A percentile compares a stretch with the other conserved stretches of the same genome.
Evolutionary conservation across 2,888 invertebrate genomes (phyloP).

Genomic region (Lasioglossum morio): DNA sequence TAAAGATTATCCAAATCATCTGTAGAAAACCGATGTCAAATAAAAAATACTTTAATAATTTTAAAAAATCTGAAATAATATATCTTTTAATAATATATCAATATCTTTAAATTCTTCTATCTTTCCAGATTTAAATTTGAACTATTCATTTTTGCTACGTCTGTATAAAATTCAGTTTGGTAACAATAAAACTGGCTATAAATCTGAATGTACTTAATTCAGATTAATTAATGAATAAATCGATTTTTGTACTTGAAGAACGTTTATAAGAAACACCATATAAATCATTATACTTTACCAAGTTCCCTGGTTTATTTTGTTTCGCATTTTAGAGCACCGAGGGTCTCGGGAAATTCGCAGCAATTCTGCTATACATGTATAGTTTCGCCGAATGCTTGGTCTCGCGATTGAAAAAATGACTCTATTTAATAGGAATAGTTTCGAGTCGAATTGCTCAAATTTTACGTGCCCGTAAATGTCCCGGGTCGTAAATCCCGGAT

Average conservation of each 20-base stretch:
- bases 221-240: no score
- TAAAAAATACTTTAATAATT: no score
- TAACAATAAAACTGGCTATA: not conserved
- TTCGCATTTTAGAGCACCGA: not conserved
- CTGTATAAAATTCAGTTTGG: not conserved
- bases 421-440: not conserved
- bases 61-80: not conserved
- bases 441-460: conserved; percentile 13
- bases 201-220: no score
- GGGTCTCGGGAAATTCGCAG: not conserved
- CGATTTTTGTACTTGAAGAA: not conserved
- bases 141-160: not conserved
- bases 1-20: no score
- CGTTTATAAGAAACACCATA: not conserved
- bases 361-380: not conserved
- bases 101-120: not conserved
- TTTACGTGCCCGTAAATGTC: conserved; percentile 36
- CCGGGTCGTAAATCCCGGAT: conserved; percentile 28
- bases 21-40: no score
- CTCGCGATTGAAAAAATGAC: conserved; percentile 1
- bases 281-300: not conserved
- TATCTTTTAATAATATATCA: no score
- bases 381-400: not conserved
- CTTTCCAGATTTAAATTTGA: not conserved
- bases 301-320: not conserved